phyloP scores from a whole-genome alignment of 2,888 invertebrate species.

The Epistrophe grossulariae region DNA sequence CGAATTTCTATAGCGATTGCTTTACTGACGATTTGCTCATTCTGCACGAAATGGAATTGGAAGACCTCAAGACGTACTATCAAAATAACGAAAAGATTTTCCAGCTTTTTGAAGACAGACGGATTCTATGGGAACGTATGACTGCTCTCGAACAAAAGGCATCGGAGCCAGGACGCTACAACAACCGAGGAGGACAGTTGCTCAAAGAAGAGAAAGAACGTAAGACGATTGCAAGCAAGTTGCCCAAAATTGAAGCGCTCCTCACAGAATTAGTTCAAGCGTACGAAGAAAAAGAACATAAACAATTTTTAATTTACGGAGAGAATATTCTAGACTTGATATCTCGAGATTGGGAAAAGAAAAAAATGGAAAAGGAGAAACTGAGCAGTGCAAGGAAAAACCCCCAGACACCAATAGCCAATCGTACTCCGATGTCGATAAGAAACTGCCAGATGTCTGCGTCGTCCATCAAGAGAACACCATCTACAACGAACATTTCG shows the following conservation, averaged over 20 bases:
- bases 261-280: conserved; percentile 85
- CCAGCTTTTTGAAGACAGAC: conserved; percentile 87
- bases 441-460: conserved; percentile 76
- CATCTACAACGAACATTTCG: conserved; percentile 78
- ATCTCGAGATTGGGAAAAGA: conserved; percentile 86
- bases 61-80: conserved; percentile 88
- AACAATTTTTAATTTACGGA: conserved; percentile 87
- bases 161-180: conserved; percentile 91
- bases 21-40: conserved; percentile 92
- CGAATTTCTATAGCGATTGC: conserved; percentile 87
- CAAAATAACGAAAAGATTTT: conserved; percentile 88
- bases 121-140: conserved; percentile 90
- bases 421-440: conserved; percentile 79
- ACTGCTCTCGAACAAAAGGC: conserved; percentile 90
- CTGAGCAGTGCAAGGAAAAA: conserved; percentile 84
- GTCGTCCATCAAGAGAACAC: conserved; percentile 78
- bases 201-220: conserved; percentile 94
- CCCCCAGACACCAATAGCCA: conserved; percentile 64
- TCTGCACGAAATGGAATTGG: conserved; percentile 91
- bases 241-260: conserved; percentile 90
- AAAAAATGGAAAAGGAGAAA: conserved; percentile 81
- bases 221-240: conserved; percentile 89
- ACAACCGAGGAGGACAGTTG: conserved; percentile 94
- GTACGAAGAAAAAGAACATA: conserved; percentile 85
- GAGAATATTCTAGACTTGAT: conserved; percentile 87